These are phyloP conservation scores for Polymixis lichenea DNA, from an alignment of 2,888 invertebrate species.

Conservation along the genomic window DNA sequence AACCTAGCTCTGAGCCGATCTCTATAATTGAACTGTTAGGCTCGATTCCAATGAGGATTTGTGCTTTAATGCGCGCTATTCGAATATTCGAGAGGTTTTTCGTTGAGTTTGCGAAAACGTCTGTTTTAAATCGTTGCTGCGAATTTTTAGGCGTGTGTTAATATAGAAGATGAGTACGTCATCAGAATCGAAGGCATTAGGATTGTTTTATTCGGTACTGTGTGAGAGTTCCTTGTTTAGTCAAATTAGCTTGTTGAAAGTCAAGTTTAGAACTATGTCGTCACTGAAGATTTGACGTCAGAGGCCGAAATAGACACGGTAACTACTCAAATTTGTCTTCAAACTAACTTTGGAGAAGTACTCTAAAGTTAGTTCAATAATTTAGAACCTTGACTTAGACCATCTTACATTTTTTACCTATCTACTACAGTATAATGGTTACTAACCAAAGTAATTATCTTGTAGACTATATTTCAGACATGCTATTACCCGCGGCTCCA, in stretches of 20 bases:
- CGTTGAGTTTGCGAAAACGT: constrained; percentile 27
- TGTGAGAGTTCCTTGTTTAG: background rate
- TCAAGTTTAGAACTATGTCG: background rate
- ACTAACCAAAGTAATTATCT: background rate
- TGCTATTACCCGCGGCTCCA: too few species aligned
- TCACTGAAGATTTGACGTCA: constrained; percentile 4
- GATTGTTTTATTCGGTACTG: background rate
- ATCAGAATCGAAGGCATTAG: background rate
- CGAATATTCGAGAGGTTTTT: constrained; percentile 43
- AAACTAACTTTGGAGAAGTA: background rate
- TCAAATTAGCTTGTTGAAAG: background rate
- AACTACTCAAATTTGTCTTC: constrained; percentile 3
- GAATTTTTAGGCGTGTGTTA: background rate
- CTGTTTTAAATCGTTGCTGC: constrained; percentile 25
- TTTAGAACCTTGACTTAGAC: background rate
- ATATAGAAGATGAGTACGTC: background rate
- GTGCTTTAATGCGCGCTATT: constrained; percentile 51
- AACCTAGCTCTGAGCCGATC: constrained; percentile 70
- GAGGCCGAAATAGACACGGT: background rate
- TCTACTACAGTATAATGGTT: background rate
- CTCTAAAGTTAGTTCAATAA: background rate
- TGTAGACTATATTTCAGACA: background rate
- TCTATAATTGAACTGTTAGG: constrained; percentile 81
- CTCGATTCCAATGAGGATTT: constrained; percentile 71
- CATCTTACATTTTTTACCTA: background rate